Percentiles rank a stretch among this genome's conserved stretches.
These are phyloP conservation scores for Muntiacus muntjak DNA, from an alignment of 2,113 vertebrate genomes.

Conservation along the genomic window DNA sequence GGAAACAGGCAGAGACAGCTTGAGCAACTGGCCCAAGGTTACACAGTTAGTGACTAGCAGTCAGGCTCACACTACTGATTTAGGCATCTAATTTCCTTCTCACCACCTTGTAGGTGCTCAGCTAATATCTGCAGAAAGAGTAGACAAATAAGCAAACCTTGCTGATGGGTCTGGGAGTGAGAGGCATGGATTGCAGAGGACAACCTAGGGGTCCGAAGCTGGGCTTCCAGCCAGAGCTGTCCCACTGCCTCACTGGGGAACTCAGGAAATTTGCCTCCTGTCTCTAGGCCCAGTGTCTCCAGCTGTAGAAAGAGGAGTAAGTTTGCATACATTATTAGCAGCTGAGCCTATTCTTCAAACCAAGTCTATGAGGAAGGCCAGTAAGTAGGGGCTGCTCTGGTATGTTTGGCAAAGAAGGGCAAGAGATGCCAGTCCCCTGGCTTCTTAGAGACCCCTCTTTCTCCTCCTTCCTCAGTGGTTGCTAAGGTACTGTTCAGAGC, in stretches of 20 bases:
- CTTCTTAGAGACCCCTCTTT: neutral
- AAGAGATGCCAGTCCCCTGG: neutral
- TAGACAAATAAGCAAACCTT: neutral
- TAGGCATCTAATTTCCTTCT: conserved; percentile 10
- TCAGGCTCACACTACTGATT: neutral
- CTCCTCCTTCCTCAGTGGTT: neutral
- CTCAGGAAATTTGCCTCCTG: neutral
- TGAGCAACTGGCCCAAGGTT: neutral
- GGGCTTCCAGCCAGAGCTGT: neutral
- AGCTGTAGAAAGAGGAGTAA: neutral
- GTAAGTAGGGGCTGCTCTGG: neutral
- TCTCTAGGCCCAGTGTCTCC: neutral
- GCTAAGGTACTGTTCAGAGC: neutral
- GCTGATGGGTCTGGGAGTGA: neutral
- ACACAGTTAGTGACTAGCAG: neutral
- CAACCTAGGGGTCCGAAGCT: neutral
- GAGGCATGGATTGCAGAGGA: neutral
- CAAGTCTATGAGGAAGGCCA: neutral
- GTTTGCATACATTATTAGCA: neutral
- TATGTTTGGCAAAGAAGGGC: neutral
- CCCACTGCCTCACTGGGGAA: neutral
- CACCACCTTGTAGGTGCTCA: neutral
- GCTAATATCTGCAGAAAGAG: neutral
- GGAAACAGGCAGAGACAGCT: neutral
- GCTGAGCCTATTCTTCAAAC: neutral